A percentile compares a stretch with the other conserved stretches of the same genome.
These are phyloP conservation scores for Phaenicophaeus curvirostris DNA, from an alignment of 2,797 vertebrate genomes.

Conservation along the genomic window DNA sequence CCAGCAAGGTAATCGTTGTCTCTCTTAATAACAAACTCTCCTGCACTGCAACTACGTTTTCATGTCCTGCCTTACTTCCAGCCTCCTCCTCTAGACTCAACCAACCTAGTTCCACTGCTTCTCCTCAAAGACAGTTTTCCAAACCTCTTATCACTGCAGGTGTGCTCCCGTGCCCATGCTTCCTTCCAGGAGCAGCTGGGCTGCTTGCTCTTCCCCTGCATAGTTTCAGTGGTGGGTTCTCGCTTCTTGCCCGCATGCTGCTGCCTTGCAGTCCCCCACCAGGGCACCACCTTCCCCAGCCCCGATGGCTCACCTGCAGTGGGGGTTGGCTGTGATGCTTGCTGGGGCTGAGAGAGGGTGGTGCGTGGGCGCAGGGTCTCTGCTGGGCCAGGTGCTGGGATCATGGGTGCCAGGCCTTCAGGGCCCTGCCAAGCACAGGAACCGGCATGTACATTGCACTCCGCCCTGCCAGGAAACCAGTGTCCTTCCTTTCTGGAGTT, in stretches of 20 bases:
- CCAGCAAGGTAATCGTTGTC: neutral
- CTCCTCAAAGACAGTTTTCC: neutral
- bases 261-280: neutral
- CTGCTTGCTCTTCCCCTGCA: neutral
- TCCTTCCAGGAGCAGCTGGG: neutral
- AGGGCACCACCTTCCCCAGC: neutral
- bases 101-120: neutral
- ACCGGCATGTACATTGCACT: neutral
- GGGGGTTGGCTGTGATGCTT: neutral
- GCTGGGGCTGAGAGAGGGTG: rapidly evolving
- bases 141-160: neutral
- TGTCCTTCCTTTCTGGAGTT: neutral
- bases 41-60: neutral
- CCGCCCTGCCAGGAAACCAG: neutral
- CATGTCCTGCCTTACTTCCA: neutral
- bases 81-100: constrained; percentile 4
- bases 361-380: neutral
- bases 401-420: neutral
- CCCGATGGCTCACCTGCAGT: rapidly evolving
- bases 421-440: neutral
- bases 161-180: neutral
- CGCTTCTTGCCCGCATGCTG: rapidly evolving
- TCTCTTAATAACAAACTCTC: neutral
- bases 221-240: neutral
- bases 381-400: neutral